phyloP scores from a whole-genome alignment of 2,797 vertebrate species.

The Hydrophis major region DNA sequence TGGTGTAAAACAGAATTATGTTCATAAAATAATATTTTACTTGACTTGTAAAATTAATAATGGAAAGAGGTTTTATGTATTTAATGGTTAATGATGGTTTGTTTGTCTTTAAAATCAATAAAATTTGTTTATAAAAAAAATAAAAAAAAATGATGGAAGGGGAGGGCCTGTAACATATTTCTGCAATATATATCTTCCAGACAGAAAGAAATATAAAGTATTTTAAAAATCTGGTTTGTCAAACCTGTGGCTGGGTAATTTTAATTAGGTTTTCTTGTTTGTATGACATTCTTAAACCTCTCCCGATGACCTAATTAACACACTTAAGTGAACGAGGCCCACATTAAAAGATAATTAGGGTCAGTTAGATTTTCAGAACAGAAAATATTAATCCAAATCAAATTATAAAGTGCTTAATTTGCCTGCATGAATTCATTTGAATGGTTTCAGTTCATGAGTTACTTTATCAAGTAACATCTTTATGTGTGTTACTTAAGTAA shows the following conservation, averaged over 20 bases:
- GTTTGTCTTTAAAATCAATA: too few relatives aligned
- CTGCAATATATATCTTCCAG: not conserved
- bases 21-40: too few relatives aligned
- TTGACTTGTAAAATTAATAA: too few relatives aligned
- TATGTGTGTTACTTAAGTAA: not conserved
- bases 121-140: too few relatives aligned
- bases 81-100: too few relatives aligned
- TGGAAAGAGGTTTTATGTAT: too few relatives aligned
- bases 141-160: not conserved
- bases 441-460: not conserved
- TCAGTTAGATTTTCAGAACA: not conserved
- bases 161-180: not conserved
- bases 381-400: not conserved
- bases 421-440: not conserved
- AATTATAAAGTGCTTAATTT: not conserved
- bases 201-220: not conserved
- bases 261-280: not conserved
- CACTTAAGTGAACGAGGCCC: not conserved
- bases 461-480: not conserved
- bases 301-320: not conserved
- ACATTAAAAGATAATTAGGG: not conserved
- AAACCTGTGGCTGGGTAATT: not conserved
- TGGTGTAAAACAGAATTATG: too few relatives aligned
- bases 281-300: not conserved
- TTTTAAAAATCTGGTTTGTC: not conserved